Percentiles rank a stretch among this genome's conserved stretches.
phyloP scores from a whole-genome alignment of 2,888 invertebrate genomes.

The Syritta pipiens region DNA sequence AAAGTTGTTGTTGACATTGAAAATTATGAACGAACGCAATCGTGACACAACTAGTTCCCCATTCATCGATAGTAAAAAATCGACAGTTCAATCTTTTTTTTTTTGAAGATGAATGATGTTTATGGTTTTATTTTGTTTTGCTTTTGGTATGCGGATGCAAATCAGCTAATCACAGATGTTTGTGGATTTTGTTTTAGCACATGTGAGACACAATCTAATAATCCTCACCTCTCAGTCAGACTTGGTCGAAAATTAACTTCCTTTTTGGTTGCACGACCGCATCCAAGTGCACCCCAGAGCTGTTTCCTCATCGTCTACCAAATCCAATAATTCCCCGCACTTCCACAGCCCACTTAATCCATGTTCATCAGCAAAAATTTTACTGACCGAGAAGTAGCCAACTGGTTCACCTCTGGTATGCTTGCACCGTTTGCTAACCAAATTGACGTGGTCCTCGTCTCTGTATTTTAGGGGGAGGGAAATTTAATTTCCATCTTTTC shows the following conservation, averaged over 20 bases:
- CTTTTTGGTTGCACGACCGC: neutral
- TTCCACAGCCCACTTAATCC: constrained; percentile 33
- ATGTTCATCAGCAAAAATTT: constrained; percentile 24
- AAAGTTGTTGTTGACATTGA: neutral
- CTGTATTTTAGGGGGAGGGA: neutral
- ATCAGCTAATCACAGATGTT: too few relatives aligned
- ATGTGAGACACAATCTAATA: too few relatives aligned
- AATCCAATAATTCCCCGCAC: neutral
- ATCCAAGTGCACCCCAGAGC: neutral
- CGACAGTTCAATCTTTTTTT: too few relatives aligned
- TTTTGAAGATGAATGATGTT: too few relatives aligned
- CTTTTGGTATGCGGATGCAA: too few relatives aligned
- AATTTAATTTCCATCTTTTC: constrained; percentile 22
- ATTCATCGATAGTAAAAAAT: too few relatives aligned
- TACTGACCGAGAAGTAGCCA: neutral
- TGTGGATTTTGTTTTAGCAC: too few relatives aligned
- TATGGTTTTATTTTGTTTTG: too few relatives aligned
- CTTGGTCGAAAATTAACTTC: neutral
- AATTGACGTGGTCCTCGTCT: constrained; percentile 21
- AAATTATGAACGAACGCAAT: neutral
- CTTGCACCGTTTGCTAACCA: constrained; percentile 13
- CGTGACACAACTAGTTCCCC: too few relatives aligned
- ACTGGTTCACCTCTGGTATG: too few relatives aligned
- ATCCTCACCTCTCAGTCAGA: neutral
- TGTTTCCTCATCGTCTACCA: constrained; percentile 12